A percentile compares a stretch with the other conserved stretches of the same genome.
Evolutionary conservation across 2,113 vertebrate genomes (phyloP).

Genomic region (Bos taurus): ARS-UCD2.0 NC_037332.1:77875001-77875500

Average conservation of each 20-base stretch:
- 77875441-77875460: too few relatives aligned
- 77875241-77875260: background rate
- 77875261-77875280: background rate
- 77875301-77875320: background rate
- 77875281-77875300: background rate
- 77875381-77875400: background rate
- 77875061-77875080: background rate
- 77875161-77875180: background rate
- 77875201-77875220: background rate
- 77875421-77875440: too few relatives aligned
- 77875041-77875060: background rate
- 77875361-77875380: background rate
- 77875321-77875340: background rate
- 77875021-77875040: background rate
- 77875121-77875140: background rate
- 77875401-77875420: background rate
- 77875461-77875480: too few relatives aligned
- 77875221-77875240: background rate
- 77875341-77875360: background rate
- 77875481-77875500: too few relatives aligned
- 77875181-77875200: background rate
- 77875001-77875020: background rate
- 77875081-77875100: background rate
- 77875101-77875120: background rate
- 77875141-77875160: background rate